Evolutionary conservation across 1,140 invertebrate genomes (phyloP).

Genomic region (Drosophila triauraria): DNA sequence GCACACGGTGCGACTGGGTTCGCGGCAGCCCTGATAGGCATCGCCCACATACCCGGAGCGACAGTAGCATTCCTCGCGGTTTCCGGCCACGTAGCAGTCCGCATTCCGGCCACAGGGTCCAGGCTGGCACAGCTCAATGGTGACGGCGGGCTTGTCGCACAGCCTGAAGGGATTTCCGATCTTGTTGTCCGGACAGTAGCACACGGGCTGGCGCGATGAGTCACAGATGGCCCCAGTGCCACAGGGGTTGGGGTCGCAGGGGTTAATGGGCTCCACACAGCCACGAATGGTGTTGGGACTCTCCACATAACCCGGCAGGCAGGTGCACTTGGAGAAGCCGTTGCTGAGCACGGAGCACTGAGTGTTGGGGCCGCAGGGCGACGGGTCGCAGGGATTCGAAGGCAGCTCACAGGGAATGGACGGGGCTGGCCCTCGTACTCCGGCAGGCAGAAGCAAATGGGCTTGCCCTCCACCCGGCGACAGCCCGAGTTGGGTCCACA

Average conservation of each 20-base stretch:
- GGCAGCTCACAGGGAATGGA: conserved; percentile 86
- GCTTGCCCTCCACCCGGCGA: conserved; percentile 89
- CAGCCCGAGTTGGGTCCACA: conserved; percentile 94
- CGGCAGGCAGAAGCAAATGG: conserved; percentile 93
- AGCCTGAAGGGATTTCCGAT: conserved; percentile 92
- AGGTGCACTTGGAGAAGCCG: conserved; percentile 95
- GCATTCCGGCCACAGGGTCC: conserved; percentile 92
- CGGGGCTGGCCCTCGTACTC: conserved; percentile 95
- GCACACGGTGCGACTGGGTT: conserved; percentile 88
- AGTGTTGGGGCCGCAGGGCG: conserved; percentile 95
- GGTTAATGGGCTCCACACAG: conserved; percentile 91
- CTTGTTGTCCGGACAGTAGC: conserved; percentile 91
- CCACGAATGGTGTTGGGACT: conserved; percentile 94
- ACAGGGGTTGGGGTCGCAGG: conserved; percentile 93
- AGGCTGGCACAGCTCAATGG: conserved; percentile 89
- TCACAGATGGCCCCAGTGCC: conserved; percentile 92
- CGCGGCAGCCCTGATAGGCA: conserved; percentile 90
- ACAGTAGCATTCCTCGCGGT: conserved; percentile 92
- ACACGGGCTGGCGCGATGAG: conserved; percentile 90
- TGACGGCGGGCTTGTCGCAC: conserved; percentile 87
- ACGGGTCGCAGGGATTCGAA: conserved; percentile 92
- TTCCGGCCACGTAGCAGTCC: conserved; percentile 90
- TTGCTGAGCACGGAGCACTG: conserved; percentile 92
- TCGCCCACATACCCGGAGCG: conserved; percentile 90
- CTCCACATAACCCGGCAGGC: conserved; percentile 92